A percentile compares a stretch with the other conserved stretches of the same genome.
phyloP scores from a whole-genome alignment of 2,113 vertebrate genomes.

The Motacilla alba region DNA sequence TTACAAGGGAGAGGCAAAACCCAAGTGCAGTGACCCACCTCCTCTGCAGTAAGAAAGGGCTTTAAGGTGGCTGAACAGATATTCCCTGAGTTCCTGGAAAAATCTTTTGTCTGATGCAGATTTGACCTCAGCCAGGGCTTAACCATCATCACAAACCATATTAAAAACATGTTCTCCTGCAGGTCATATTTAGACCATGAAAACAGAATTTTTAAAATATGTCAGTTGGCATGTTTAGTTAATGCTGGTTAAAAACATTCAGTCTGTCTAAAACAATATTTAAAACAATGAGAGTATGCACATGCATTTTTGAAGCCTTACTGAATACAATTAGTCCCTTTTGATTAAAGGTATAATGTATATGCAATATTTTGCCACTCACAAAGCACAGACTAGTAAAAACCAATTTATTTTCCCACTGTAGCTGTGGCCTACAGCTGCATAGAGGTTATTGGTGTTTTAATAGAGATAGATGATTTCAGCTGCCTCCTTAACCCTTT shows the following conservation, averaged over 20 bases:
- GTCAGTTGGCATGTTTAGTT: background rate
- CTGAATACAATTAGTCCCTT: background rate
- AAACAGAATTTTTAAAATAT: background rate
- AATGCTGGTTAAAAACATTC: background rate
- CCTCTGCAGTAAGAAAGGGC: background rate
- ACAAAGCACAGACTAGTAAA: background rate
- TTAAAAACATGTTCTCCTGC: background rate
- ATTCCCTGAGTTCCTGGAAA: background rate
- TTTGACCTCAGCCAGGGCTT: background rate
- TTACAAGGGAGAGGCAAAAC: background rate
- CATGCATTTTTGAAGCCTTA: background rate
- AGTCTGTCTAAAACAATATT: background rate
- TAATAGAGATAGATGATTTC: background rate
- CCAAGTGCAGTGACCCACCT: background rate
- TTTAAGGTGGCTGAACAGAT: background rate
- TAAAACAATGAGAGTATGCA: background rate
- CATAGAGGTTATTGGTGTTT: background rate
- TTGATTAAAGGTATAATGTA: background rate
- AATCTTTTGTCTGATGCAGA: background rate
- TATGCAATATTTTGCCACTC: background rate
- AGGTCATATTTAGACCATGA: background rate
- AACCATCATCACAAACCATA: background rate
- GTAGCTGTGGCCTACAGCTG: background rate
- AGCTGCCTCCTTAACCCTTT: background rate
- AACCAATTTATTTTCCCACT: background rate